Conservation (phyloP, 2,797 vertebrate genomes). For the Pseudochirops corinnae region DNA sequence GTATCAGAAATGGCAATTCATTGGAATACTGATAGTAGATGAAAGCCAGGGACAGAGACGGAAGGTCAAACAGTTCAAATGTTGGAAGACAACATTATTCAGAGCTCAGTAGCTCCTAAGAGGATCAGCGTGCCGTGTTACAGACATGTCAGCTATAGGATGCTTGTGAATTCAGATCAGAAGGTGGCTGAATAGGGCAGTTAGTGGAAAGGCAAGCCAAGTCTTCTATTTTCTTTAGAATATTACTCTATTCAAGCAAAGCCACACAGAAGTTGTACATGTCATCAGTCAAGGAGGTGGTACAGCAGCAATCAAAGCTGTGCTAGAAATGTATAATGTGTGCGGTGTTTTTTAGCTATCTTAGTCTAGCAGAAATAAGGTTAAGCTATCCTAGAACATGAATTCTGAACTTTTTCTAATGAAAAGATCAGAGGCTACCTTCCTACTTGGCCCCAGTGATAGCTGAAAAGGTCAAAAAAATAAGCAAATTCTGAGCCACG, state of each 20-base stretch:
- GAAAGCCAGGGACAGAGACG: background rate
- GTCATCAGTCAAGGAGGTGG: background rate
- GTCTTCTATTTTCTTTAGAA: slow-evolving; percentile 1
- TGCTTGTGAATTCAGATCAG: background rate
- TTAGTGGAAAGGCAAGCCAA: slow-evolving; percentile 7
- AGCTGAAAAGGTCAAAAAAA: background rate
- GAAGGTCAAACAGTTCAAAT: background rate
- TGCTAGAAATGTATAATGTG: background rate
- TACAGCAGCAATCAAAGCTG: background rate
- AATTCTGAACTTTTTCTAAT: background rate
- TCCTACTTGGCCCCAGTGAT: background rate
- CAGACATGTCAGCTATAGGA: slow-evolving; percentile 15
- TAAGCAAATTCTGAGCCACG: background rate
- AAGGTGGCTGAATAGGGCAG: slow-evolving; percentile 23
- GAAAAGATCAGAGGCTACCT: background rate
- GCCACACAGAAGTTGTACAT: background rate
- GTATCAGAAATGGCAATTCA: background rate
- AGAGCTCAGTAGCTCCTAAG: slow-evolving; percentile 28
- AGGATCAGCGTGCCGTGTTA: slow-evolving; percentile 30
- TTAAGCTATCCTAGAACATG: background rate
- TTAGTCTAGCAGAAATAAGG: background rate
- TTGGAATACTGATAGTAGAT: background rate
- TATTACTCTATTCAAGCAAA: slow-evolving; percentile 8
- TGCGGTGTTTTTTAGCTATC: background rate
- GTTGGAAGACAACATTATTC: background rate